Conservation (phyloP, 2,888 invertebrate species). For the Trissolcus brochymenae region DNA sequence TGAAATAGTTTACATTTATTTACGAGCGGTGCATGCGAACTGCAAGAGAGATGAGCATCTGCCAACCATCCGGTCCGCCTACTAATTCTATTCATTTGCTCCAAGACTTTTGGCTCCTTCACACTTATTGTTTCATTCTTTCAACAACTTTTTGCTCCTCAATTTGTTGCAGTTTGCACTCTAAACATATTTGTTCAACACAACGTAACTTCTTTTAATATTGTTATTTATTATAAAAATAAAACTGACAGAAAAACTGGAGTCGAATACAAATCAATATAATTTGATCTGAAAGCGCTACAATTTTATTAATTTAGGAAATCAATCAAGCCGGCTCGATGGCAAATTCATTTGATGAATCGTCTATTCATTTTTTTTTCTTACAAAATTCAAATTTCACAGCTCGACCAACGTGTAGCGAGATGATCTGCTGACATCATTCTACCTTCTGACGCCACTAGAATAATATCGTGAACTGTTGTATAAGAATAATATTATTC, state of each 20-base stretch:
- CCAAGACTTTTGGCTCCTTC: constrained; percentile 48
- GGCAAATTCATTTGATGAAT: constrained; percentile 28
- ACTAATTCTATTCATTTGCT: constrained; percentile 53
- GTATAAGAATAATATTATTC: constrained; percentile 29
- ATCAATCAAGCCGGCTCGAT: not conserved
- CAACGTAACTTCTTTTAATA: no score
- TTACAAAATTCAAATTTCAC: constrained; percentile 34
- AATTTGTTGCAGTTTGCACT: not conserved
- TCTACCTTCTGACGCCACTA: constrained; percentile 32
- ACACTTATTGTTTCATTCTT: constrained; percentile 48
- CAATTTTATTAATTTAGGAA: not conserved
- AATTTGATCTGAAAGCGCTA: no score
- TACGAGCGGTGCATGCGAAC: constrained; percentile 24
- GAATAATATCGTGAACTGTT: constrained; percentile 26
- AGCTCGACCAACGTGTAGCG: constrained; percentile 19
- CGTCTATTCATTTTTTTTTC: constrained; percentile 30
- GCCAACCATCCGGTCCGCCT: constrained; percentile 49
- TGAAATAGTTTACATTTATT: constrained; percentile 45
- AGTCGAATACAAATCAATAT: no score
- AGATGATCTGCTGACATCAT: constrained; percentile 38
- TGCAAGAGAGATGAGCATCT: constrained; percentile 43
- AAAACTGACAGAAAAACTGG: no score
- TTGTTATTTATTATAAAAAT: no score
- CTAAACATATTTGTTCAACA: not conserved
- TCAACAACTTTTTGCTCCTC: constrained; percentile 9